Conservation (phyloP, 2,113 vertebrate genomes). For the Leucopsar rothschildi region DNA sequence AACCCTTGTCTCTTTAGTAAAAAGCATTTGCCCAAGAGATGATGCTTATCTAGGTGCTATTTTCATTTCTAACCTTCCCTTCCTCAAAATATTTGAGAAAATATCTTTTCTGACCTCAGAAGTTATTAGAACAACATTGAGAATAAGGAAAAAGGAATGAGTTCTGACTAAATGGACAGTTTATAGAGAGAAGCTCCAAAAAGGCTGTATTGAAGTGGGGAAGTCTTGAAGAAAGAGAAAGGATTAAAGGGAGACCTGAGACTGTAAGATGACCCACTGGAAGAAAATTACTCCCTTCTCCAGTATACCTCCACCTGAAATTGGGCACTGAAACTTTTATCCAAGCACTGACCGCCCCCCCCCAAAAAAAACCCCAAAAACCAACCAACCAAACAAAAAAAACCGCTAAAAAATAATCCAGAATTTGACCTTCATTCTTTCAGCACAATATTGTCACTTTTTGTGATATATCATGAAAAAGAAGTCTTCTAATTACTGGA, state of each 20-base stretch:
- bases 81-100: background rate
- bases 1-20: background rate
- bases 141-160: background rate
- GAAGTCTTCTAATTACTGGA: background rate
- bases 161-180: fast-evolving
- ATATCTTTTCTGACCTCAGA: background rate
- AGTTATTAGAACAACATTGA: background rate
- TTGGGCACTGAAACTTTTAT: background rate
- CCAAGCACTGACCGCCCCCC: background rate
- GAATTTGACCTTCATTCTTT: background rate
- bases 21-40: background rate
- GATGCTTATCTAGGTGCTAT: background rate
- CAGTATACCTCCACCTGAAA: background rate
- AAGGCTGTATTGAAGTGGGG: background rate
- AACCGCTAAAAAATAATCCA: background rate
- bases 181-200: background rate
- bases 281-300: fast-evolving
- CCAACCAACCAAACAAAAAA: background rate
- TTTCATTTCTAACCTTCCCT: background rate
- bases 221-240: background rate
- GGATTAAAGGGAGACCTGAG: background rate
- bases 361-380: fast-evolving
- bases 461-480: background rate
- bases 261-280: background rate
- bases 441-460: background rate